Percentiles rank a stretch among this genome's conserved stretches.
These are phyloP conservation scores for Ips nitidus DNA, from an alignment of 1,140 invertebrate genomes.

Conservation along the genomic window DNA sequence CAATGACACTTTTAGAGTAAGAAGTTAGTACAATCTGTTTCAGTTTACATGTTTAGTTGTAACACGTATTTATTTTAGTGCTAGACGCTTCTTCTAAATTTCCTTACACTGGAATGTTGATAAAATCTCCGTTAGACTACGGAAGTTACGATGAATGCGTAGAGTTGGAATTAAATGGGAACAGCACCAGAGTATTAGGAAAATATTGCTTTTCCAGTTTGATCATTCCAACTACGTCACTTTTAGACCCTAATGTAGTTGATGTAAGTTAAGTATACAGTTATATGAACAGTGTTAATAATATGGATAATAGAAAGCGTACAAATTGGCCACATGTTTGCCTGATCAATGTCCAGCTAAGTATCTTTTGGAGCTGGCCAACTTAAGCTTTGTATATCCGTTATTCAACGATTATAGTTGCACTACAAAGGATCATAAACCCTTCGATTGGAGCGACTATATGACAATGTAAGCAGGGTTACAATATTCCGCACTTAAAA, in stretches of 20 bases:
- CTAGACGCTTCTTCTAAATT: constrained; percentile 36
- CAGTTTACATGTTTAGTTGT: not conserved
- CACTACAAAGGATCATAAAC: constrained; percentile 20
- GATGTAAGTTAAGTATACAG: not conserved
- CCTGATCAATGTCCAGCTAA: constrained; percentile 29
- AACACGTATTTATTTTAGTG: constrained; percentile 32
- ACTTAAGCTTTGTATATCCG: constrained; percentile 8
- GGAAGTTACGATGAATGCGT: constrained; percentile 41
- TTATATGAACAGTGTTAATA: not conserved
- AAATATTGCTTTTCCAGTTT: constrained; percentile 34
- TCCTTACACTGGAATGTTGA: constrained; percentile 36
- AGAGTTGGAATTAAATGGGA: constrained; percentile 23
- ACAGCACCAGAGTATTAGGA: constrained; percentile 28
- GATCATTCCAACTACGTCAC: constrained; percentile 21
- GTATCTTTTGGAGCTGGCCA: constrained; percentile 11
- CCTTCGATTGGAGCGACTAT: not conserved
- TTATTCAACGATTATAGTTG: constrained; percentile 27
- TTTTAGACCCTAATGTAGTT: not conserved
- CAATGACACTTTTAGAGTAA: not conserved
- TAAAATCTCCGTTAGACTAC: constrained; percentile 23
- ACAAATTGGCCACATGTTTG: constrained; percentile 18
- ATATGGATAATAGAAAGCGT: not conserved
- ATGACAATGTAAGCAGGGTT: constrained; percentile 19
- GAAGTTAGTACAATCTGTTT: constrained; percentile 12
- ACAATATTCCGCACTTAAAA: too few relatives aligned